Conservation (phyloP, 2,113 vertebrate species). For the Gulo gulo region DNA sequence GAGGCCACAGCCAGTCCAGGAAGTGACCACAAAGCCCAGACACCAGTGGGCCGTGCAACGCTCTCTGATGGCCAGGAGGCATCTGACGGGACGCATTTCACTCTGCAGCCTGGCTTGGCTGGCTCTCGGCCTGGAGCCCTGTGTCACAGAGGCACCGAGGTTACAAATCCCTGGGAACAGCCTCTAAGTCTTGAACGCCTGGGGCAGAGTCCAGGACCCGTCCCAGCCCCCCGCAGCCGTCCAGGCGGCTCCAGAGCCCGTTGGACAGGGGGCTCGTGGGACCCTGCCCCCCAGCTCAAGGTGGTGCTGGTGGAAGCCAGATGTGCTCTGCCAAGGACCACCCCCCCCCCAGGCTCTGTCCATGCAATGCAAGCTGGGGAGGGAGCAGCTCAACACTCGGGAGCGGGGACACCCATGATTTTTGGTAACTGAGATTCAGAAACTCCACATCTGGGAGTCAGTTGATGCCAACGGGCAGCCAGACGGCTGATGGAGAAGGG, state of each 20-base stretch:
- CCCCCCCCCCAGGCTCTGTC: neutral
- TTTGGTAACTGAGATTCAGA: neutral
- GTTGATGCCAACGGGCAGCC: neutral
- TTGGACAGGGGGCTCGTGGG: fast-evolving
- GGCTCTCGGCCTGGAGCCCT: fast-evolving
- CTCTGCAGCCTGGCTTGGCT: slow-evolving; percentile 53
- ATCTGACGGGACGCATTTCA: slow-evolving; percentile 85
- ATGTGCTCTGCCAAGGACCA: neutral
- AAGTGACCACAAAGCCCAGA: slow-evolving; percentile 82
- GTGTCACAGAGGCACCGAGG: neutral
- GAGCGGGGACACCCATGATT: fast-evolving
- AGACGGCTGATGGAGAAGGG: neutral
- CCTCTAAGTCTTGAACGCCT: neutral
- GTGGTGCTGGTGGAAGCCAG: fast-evolving
- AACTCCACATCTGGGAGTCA: neutral
- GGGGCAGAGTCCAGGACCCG: fast-evolving
- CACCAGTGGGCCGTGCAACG: slow-evolving; percentile 78
- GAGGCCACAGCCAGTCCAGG: slow-evolving; percentile 78
- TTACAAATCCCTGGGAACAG: neutral
- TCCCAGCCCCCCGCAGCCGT: neutral
- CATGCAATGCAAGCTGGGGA: fast-evolving
- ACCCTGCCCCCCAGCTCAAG: fast-evolving
- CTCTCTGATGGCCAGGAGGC: slow-evolving; percentile 87
- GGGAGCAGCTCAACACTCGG: neutral
- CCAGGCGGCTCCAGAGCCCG: fast-evolving